phyloP scores from a whole-genome alignment of 1,140 invertebrate species.

The Bemisia tabaci region DNA sequence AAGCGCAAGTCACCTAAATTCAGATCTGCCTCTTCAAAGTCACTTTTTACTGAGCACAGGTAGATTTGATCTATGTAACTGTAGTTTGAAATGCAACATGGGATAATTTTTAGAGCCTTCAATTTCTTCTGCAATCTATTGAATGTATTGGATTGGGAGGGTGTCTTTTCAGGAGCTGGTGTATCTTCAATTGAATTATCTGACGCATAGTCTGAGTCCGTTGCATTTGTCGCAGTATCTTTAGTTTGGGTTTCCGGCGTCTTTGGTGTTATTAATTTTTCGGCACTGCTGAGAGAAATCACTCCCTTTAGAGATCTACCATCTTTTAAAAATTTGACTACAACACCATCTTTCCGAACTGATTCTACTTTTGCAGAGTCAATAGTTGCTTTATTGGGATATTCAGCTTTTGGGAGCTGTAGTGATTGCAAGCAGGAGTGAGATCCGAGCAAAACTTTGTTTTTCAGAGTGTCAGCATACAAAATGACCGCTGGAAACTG shows the following conservation, averaged over 20 bases:
- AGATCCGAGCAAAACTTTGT: not conserved
- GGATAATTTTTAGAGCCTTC: not conserved
- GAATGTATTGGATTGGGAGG: conserved; percentile 31
- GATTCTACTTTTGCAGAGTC: conserved; percentile 34
- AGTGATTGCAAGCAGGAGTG: not conserved
- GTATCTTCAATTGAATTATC: conserved; percentile 20
- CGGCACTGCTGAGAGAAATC: conserved; percentile 36
- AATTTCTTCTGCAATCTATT: conserved; percentile 34
- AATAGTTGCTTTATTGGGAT: conserved; percentile 24
- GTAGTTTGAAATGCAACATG: conserved; percentile 41
- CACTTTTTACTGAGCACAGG: conserved; percentile 41
- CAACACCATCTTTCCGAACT: conserved; percentile 36
- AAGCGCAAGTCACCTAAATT: not conserved
- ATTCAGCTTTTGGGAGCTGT: not conserved
- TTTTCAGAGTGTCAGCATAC: not conserved
- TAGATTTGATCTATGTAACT: conserved; percentile 40
- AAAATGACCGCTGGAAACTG: conserved; percentile 45
- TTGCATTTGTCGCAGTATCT: not conserved
- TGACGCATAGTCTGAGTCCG: not conserved
- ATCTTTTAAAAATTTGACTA: conserved; percentile 37
- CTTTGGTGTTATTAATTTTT: conserved; percentile 31
- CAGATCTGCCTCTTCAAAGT: conserved; percentile 20
- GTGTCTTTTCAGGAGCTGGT: conserved; percentile 14
- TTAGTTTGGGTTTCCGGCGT: conserved; percentile 9
- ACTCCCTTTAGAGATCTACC: conserved; percentile 33